A percentile compares a stretch with the other conserved stretches of the same genome.
Evolutionary conservation across 2,113 vertebrate species (phyloP).

Genomic region (Takifugu flavidus): DNA sequence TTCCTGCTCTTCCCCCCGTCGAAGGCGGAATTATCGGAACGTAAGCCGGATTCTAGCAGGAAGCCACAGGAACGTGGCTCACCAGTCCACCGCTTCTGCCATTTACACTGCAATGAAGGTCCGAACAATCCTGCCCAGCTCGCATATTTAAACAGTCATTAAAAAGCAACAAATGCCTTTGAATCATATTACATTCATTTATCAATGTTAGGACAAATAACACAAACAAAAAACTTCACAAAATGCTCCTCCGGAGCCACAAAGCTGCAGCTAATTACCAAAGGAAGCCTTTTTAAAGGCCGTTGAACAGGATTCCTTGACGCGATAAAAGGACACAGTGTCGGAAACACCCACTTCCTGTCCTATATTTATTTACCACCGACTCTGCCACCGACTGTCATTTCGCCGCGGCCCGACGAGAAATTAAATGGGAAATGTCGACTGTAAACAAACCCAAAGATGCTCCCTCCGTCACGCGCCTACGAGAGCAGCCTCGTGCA

Average conservation of each 20-base stretch:
- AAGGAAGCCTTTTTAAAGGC: not conserved
- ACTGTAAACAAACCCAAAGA: constrained; percentile 47
- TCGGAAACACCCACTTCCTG: constrained; percentile 17
- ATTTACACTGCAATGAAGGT: no score
- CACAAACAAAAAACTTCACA: not conserved
- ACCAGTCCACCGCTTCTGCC: no score
- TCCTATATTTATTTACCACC: constrained; percentile 39
- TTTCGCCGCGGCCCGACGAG: constrained; percentile 39
- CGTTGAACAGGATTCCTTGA: constrained; percentile 5
- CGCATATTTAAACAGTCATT: no score
- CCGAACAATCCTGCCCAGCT: no score
- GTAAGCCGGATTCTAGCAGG: not conserved
- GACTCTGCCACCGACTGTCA: constrained; percentile 48
- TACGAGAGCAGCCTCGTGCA: constrained; percentile 43
- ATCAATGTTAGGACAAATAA: no score
- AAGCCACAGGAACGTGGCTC: no score
- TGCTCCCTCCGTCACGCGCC: constrained; percentile 1
- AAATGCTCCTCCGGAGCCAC: not conserved
- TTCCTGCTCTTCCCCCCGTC: constrained; percentile 12
- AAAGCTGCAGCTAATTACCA: constrained; percentile 2
- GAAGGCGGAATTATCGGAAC: constrained; percentile 12
- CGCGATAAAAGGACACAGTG: not conserved
- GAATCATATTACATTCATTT: no score
- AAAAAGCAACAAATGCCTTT: no score
- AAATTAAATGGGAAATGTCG: constrained; percentile 70